phyloP scores from a whole-genome alignment of 2,113 vertebrate genomes.

The Lophotis ruficrista region DNA sequence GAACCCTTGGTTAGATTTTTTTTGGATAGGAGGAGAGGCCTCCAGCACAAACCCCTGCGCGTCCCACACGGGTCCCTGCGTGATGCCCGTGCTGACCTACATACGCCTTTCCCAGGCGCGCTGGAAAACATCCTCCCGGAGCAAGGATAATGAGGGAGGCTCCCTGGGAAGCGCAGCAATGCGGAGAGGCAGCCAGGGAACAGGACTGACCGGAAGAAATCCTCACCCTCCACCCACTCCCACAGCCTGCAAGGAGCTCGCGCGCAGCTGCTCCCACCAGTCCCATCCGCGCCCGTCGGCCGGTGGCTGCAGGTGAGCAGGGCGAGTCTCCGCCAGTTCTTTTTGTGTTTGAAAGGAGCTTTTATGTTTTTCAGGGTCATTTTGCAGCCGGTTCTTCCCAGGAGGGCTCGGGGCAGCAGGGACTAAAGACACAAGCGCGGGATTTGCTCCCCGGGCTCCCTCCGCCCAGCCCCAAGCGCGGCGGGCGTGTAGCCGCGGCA shows the following conservation, averaged over 20 bases:
- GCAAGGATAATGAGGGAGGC: background rate
- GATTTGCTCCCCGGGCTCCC: background rate
- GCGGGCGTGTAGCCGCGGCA: background rate
- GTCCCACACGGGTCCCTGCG: background rate
- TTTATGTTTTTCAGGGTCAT: background rate
- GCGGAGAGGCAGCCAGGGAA: background rate
- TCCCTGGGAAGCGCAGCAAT: background rate
- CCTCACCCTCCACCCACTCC: constrained; percentile 23
- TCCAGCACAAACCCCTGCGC: background rate
- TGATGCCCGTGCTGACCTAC: background rate
- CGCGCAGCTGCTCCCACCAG: background rate
- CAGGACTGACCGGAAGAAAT: constrained; percentile 40
- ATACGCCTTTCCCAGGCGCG: background rate
- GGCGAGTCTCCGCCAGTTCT: background rate
- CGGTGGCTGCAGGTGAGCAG: background rate
- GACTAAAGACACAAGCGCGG: background rate
- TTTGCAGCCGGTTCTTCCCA: background rate
- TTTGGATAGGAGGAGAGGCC: background rate
- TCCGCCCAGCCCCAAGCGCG: background rate
- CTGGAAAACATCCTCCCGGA: background rate
- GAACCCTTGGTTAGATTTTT: background rate
- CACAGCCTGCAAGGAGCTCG: background rate
- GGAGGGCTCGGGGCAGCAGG: background rate
- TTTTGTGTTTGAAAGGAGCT: background rate
- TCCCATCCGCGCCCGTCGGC: background rate